Percentiles rank a stretch among this genome's conserved stretches.
These are phyloP conservation scores for Tethya wilhelma DNA, from an alignment of 37 sponge, comb jelly and placozoan species.

Conservation along the genomic window DNA sequence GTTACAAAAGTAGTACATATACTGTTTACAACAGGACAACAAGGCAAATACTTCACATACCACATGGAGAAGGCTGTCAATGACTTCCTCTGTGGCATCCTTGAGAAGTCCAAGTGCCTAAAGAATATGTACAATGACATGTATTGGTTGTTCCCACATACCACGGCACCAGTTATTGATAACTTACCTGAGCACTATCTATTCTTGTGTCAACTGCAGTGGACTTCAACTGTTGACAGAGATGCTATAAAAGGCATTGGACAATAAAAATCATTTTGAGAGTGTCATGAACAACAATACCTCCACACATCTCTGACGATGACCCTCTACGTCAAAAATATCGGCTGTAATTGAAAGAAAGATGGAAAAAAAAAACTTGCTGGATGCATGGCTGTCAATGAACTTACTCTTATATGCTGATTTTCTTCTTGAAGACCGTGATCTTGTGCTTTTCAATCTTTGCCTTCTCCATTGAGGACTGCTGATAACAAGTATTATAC, in stretches of 20 bases:
- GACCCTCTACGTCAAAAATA: slow-evolving; percentile 6
- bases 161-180: not conserved
- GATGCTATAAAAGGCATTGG: slow-evolving; percentile 4
- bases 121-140: not conserved
- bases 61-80: not conserved
- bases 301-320: not conserved
- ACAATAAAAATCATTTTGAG: not conserved
- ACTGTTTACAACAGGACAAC: not conserved
- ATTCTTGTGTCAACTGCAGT: not conserved
- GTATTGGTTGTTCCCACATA: not conserved
- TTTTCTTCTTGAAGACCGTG: no score
- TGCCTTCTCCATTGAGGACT: no score
- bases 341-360: no score
- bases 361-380: no score
- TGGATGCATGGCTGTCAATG: no score
- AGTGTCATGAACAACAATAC: not conserved
- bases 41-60: not conserved
- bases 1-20: not conserved
- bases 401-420: no score
- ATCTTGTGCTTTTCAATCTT: no score
- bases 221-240: not conserved
- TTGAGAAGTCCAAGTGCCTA: slow-evolving; percentile 14
- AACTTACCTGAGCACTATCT: slow-evolving; percentile 25
- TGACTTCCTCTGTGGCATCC: not conserved
- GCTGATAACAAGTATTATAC: no score